Evolutionary conservation across 37 sponge, comb jelly and placozoan genomes (phyloP), one percentile per base, ranked within the genome.

Genomic region (Hormiphora californensis): DNA sequence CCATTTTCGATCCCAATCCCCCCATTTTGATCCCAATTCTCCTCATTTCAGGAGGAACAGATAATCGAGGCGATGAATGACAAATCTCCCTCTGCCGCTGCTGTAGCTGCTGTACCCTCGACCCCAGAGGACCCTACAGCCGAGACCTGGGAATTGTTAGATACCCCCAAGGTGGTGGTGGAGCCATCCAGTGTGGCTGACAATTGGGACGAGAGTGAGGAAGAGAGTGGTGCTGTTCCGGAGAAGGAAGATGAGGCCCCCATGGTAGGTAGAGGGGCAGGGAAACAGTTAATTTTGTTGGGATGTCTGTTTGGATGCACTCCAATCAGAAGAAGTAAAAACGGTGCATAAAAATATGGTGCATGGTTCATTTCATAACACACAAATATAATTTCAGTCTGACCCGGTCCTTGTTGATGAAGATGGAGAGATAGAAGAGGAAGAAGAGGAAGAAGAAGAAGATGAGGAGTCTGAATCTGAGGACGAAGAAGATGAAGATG

Each of bases 381-480:
- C n/a, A n/a, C n/a, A n/a, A n/a, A n/a, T n/a, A n/a, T n/a, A n/a
- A n/a, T n/a, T n/a, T n/a, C n/a, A n/a, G n/a, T n/a, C n/a, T n/a
- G n/a, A n/a, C 19, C 59, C 21, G 59, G 21, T 12, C 25, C 40
- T 12, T 2, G 40, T 39, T 27, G 5, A 63, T 22, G 44, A 63
- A 38, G 68, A 33, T 37, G 19, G 12, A 57, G 68, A 22, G 36
- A 51, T n/a, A 0, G 65, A 62, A 22, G 88, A 12, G 1, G 88
- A 63, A 40, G 63, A 87, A 7, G 88, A 87, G n/a, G 54, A 62
- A 35, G 65, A 87, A 21, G 89, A 88, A n/a, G 40, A 68, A 21
- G 68, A 73, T 4, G 49, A 33, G 11, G 88, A 85, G 38, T 63
- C 53, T 0, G 85, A 78, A 3, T 63, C 51, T 21, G 86, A 89